A percentile compares a stretch with the other conserved stretches of the same genome.
Conservation (phyloP, 2,113 vertebrate species). For the Gymnogyps californianus region DNA sequence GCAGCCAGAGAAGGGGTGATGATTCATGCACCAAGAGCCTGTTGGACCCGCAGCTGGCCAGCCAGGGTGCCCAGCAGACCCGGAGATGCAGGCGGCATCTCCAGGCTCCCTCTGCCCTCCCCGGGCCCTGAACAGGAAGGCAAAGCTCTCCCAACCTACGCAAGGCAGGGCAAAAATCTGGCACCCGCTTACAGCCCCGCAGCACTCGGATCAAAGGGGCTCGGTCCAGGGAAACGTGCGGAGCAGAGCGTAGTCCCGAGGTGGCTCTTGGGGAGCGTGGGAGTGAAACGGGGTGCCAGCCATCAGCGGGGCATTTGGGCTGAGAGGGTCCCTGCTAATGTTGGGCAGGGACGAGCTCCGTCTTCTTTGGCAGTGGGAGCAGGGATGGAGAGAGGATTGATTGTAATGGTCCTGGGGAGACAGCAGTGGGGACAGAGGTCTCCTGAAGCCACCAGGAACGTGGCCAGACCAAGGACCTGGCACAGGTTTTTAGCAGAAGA, state of each 20-base stretch:
- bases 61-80: background rate
- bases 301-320: background rate
- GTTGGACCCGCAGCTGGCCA: background rate
- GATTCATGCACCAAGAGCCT: accelerated
- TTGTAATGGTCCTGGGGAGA: background rate
- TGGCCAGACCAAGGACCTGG: background rate
- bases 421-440: background rate
- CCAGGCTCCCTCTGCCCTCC: background rate
- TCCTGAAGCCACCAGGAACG: background rate
- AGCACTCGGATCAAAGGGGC: background rate
- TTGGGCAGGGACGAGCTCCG: accelerated
- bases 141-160: background rate
- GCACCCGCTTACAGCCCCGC: background rate
- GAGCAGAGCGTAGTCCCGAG: accelerated
- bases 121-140: background rate
- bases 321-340: background rate
- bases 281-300: background rate
- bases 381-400: background rate
- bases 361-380: background rate
- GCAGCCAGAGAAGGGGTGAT: background rate
- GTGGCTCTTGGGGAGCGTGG: accelerated
- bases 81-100: background rate
- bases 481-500: background rate
- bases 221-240: background rate
- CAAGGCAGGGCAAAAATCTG: conserved; percentile 9